Evolutionary conservation across 2,113 vertebrate genomes (phyloP).

Genomic region (Protomyctophum bolini): DNA sequence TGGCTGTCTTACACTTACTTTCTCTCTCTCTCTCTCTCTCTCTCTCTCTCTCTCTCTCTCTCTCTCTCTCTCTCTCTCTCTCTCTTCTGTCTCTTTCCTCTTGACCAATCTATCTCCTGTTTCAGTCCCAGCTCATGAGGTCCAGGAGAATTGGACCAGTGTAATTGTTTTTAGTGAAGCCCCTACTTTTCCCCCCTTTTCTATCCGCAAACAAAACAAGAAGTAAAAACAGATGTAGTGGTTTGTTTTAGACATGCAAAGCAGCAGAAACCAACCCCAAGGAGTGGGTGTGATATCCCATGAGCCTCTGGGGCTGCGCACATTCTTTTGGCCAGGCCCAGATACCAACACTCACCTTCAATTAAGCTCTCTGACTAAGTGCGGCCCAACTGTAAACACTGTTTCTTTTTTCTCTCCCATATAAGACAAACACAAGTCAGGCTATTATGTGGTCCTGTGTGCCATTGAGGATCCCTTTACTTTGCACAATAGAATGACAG

Average conservation of each 20-base stretch:
- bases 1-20: too few relatives aligned
- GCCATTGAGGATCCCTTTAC: constrained; percentile 17
- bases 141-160: constrained; percentile 41
- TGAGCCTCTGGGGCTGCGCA: constrained; percentile 41
- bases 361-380: constrained; percentile 55
- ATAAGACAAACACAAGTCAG: constrained; percentile 46
- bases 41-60: neutral
- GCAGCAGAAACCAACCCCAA: constrained; percentile 55
- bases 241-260: constrained; percentile 70
- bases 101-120: constrained; percentile 18
- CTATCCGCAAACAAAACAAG: constrained; percentile 53
- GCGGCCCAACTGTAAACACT: constrained; percentile 47
- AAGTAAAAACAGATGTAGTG: constrained; percentile 71
- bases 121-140: constrained; percentile 12
- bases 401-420: constrained; percentile 26
- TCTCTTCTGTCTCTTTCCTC: neutral
- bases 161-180: constrained; percentile 49
- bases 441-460: constrained; percentile 22
- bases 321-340: constrained; percentile 58
- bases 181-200: constrained; percentile 27
- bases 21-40: neutral
- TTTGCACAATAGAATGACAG: constrained; percentile 1
- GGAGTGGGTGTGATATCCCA: constrained; percentile 60
- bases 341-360: constrained; percentile 68
- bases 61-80: neutral